A percentile compares a stretch with the other conserved stretches of the same genome.
phyloP scores from a whole-genome alignment of 1,140 invertebrate species.

The Trinorchestia longiramus region DNA sequence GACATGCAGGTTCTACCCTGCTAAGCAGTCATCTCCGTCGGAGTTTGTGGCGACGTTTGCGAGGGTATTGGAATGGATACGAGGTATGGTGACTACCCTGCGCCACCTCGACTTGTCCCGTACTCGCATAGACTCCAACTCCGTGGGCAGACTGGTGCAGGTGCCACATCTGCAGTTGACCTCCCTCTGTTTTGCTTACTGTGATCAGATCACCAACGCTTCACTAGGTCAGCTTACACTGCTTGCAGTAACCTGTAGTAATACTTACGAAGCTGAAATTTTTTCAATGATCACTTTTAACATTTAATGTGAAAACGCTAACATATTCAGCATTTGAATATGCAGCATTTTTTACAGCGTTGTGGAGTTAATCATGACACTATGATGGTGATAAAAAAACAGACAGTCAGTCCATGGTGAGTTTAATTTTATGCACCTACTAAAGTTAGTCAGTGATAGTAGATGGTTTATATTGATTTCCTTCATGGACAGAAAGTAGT shows the following conservation, averaged over 20 bases:
- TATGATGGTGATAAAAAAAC: background rate
- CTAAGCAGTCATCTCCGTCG: background rate
- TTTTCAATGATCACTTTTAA: background rate
- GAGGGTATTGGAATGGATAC: background rate
- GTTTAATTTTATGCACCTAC: too few species aligned
- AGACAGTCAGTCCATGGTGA: too few species aligned
- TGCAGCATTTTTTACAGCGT: background rate
- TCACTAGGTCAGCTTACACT: background rate
- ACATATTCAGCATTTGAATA: background rate
- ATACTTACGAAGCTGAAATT: background rate
- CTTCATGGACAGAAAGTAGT: too few species aligned
- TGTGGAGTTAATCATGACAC: background rate
- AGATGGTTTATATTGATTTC: too few species aligned
- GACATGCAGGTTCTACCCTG: constrained; percentile 7
- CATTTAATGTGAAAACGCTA: background rate
- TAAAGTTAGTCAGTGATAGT: too few species aligned
- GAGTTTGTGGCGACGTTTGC: constrained; percentile 18
- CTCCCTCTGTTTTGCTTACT: background rate
- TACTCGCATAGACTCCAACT: background rate
- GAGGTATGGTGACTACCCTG: background rate
- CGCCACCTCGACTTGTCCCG: constrained; percentile 17
- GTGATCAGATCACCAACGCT: constrained; percentile 25
- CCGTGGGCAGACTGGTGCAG: background rate
- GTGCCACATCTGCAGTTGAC: constrained; percentile 33
- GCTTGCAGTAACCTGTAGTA: background rate